phyloP scores from a whole-genome alignment of 2,113 vertebrate genomes.

The Peromyscus californicus region DNA sequence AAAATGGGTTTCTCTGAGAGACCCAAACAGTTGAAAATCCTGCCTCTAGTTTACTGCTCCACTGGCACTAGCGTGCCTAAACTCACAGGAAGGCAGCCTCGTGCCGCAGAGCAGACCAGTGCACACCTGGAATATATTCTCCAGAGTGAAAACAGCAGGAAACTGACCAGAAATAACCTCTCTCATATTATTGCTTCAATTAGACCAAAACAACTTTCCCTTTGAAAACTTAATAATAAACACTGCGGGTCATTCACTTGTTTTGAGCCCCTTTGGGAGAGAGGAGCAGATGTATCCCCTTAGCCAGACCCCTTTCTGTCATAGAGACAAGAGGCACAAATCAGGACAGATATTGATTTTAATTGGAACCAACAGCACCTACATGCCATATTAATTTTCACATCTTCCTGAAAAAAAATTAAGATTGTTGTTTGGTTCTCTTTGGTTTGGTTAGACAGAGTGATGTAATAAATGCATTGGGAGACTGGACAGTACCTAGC shows the following conservation, averaged over 20 bases:
- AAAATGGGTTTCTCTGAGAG: constrained; percentile 79
- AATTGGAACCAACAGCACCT: constrained; percentile 91
- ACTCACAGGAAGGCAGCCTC: constrained; percentile 82
- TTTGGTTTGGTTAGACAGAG: constrained; percentile 84
- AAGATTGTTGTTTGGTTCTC: constrained; percentile 79
- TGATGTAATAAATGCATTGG: constrained; percentile 81
- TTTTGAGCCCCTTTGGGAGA: constrained; percentile 89
- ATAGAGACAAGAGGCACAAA: constrained; percentile 88
- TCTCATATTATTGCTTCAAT: constrained; percentile 91
- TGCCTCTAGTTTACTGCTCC: constrained; percentile 84
- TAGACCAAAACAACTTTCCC: constrained; percentile 92
- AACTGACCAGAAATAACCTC: constrained; percentile 92
- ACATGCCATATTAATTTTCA: constrained; percentile 88
- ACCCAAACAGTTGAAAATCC: constrained; percentile 69
- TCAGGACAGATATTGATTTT: constrained; percentile 91
- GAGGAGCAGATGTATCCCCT: constrained; percentile 89
- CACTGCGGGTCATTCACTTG: constrained; percentile 92
- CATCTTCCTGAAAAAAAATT: constrained; percentile 86
- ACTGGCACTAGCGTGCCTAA: constrained; percentile 83
- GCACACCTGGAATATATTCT: constrained; percentile 92
- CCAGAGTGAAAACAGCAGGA: constrained; percentile 91
- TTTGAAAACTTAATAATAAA: constrained; percentile 93
- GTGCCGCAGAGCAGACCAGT: constrained; percentile 70
- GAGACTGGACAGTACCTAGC: constrained; percentile 75
- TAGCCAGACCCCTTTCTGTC: constrained; percentile 87